These are phyloP conservation scores for Procambarus clarkii DNA, from an alignment of 1,140 invertebrate species.

Conservation along the genomic window DNA sequence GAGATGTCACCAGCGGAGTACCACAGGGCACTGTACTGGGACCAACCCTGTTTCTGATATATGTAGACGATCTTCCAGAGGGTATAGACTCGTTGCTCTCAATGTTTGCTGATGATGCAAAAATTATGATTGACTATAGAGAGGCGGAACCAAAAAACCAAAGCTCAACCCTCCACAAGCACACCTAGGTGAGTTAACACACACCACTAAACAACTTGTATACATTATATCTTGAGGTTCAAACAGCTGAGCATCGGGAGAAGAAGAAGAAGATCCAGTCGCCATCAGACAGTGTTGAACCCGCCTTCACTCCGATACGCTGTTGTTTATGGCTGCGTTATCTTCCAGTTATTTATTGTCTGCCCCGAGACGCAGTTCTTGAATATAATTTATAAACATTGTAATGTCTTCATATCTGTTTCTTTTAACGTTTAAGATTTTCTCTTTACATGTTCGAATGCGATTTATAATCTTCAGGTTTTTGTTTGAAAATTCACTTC, in stretches of 20 bases:
- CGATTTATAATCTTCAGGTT: background rate
- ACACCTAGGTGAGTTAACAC: no score
- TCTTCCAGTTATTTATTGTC: constrained; percentile 29
- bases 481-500: no score
- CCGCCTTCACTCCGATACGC: constrained; percentile 7
- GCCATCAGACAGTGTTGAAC: background rate
- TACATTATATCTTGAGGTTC: background rate
- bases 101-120: no score
- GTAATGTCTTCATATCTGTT: background rate
- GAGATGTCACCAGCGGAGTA: no score
- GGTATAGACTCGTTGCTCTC: no score
- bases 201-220: background rate
- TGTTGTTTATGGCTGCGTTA: constrained; percentile 39
- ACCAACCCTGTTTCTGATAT: no score
- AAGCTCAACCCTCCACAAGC: no score
- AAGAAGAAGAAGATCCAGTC: background rate
- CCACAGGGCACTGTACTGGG: no score
- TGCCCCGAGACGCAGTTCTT: background rate
- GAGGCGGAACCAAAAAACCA: no score
- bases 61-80: no score
- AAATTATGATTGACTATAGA: no score
- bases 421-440: background rate
- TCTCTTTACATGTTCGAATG: background rate
- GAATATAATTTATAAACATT: constrained; percentile 7
- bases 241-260: background rate